Base-by-base conservation (phyloP, 2,797 vertebrate species). In the Galaxias olidus region DNA sequence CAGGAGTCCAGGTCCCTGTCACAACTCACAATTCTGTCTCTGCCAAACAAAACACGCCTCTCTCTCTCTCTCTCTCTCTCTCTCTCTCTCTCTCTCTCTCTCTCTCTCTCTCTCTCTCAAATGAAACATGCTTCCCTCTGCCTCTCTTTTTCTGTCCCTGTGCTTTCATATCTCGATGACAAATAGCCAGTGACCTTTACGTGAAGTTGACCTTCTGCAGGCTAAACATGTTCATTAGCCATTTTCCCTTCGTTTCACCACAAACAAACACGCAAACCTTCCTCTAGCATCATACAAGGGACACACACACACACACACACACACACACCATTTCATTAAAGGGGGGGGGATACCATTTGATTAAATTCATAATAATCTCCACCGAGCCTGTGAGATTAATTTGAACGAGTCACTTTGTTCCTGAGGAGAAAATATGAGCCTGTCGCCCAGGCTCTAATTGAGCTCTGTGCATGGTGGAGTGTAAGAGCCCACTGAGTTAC, bases 401-500 rank as follows among this genome's bases (percentile, higher is more conserved):
- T 69, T 75, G 71, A 79, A 77, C n/a, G 66, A 69, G 68, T 73
- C 66, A 51, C 58, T 84, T 78, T 80, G 68, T 74, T 80, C 67
- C 69, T 41, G 68, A 55, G 68, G 74, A 88, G 84, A 87, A 76
- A 88, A 87, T n/a, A 87, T 86, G 79, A 82, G 78, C 79, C 83
- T 80, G 84, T 85, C 83, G 83, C 71, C 72, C 67, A 66, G 70
- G 30, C 30, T 68, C 69, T 86, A 86, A 87, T 84, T 86, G 85
- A 42, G 13, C 76, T 86, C 76, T 30, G 30, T 30, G 30, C 6
- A 6, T 30, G 30, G 83, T 81, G 80, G 84, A 56, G 82, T 78
- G 78, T 70, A 74, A 84, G 77, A 75, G 65, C 81, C 79, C 9
- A 79, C 87, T 86, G 85, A 84, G 87, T 81, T 85, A 87, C 80